Base-by-base conservation (phyloP, 1,140 invertebrate species). In the Lucilia sericata region DNA sequence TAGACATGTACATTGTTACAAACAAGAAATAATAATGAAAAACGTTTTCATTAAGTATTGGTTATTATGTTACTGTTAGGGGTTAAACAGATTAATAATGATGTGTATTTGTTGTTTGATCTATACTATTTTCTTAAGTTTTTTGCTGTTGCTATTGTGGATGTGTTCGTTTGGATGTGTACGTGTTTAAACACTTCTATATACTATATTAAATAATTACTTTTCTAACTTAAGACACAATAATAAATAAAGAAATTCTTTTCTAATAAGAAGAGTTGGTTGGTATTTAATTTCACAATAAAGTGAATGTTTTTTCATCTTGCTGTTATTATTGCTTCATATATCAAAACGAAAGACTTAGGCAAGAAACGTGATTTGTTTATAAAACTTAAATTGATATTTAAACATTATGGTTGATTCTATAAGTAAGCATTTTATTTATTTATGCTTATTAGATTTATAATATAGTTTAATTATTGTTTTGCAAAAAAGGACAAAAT, bases 21-120 rank as follows among this genome's bases (percentile, higher is more conserved):
- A n/a, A n/a, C 14, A 60, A 60, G 14, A 21, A 21, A 12, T 70
- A 70, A 30, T 42, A 76, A 76, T 76, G 30, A 34, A 76, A 76
- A 42, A 78, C 36, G 75, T 78, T 78, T 42, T 78, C 75, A 78
- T 78, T 78, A 78, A 78, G 34, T 78, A 47, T 42, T 78, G 75
- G 75, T 78, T 78, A 78, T 47, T 78, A 47, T 78, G 36, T 78
- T 78, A 42, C 75, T 47, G 34, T 78, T 47, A 78, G 75, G 75
- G 75, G 75, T 78, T 78, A 78, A 78, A 78, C 34, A 78, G 34
- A 42, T 78, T 42, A 78, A 78, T 78, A 78, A 78, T 78, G 75
- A 42, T 47, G 75, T 78, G 75, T n/a, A 36, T 78, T 78, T 49
- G 42, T 78, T 78, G 75, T 36, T 78, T 36, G 42, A 78, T 42